Evolutionary conservation across 2,888 invertebrate genomes (phyloP), one percentile per base, ranked within the genome.

Genomic region (Deilephila elpenor): DNA sequence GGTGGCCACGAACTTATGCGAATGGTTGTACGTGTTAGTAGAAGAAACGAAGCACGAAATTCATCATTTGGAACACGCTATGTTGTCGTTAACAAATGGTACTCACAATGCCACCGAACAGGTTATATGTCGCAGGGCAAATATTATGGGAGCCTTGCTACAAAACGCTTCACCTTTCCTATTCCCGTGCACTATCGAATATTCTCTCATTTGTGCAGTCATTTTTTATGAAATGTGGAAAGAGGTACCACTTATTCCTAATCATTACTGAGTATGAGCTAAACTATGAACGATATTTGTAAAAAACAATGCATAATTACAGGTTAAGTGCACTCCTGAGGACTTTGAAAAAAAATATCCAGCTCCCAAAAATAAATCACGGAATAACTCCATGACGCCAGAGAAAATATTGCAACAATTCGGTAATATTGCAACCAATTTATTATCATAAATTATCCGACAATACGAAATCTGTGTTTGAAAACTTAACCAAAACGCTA

Each of bases 161-260:
- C 96, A 96, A 83, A 96, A 97, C 82, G 94, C 96, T 5, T 95
- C 96, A 0, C 98, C 98, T 0, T 98, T 98, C 87, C 95, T 98
- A 74, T 98, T 98, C 86, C 98, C 98, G 0, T 98, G 98, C 87
- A 96, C 96, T 70, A 98, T 98, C 82, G 98, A 98, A 91, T 98
- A 98, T 92, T 98, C 98, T 60, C 95, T 98, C 71, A 98, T 98
- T 77, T 98, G 98, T 84, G 98, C 98, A 34, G 98, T 98, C 51
- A 97, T 98, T 78, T 92, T 98, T 74, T 98, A 97, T 86, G 97
- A 98, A 89, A 98, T 98, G 96, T 98, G 98, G 98, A 98, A 98
- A 91, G 97, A 98, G 89, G 96, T 97, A 86, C 70, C 17, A 8
- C 14, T 6, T 34, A 44, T 73, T 70, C 14, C 44, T 56, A 32